These are phyloP conservation scores for Ctenochaetus hawaiiensis DNA, from an alignment of 2,797 vertebrate genomes.

Conservation along the genomic window DNA sequence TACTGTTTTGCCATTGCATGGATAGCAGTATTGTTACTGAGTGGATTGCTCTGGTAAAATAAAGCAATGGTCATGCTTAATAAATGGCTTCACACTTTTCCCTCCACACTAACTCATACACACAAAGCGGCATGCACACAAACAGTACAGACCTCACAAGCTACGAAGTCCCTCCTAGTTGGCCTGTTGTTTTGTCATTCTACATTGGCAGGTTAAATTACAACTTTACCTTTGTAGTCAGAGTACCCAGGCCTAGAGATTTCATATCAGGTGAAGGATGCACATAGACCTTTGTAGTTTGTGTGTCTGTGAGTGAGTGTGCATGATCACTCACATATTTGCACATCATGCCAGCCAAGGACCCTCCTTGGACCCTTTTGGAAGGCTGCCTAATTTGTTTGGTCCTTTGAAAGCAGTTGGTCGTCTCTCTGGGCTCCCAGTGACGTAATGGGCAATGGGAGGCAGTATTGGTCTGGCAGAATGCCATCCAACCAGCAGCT, in stretches of 20 bases:
- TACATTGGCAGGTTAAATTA: slow-evolving; percentile 40
- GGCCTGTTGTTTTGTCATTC: slow-evolving; percentile 26
- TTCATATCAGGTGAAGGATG: slow-evolving; percentile 26
- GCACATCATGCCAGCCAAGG: slow-evolving; percentile 65
- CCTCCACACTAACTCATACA: neutral
- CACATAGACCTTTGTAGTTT: slow-evolving; percentile 4
- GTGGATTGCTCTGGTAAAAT: no score
- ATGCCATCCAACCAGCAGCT: slow-evolving; percentile 76
- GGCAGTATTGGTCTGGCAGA: slow-evolving; percentile 67
- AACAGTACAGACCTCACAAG: neutral
- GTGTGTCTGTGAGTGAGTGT: neutral
- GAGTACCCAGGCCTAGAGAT: neutral
- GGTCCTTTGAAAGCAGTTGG: slow-evolving; percentile 76
- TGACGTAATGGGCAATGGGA: slow-evolving; percentile 78
- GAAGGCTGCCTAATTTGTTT: slow-evolving; percentile 85
- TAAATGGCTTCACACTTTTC: no score
- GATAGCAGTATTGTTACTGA: no score
- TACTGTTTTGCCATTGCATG: no score
- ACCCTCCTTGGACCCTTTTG: slow-evolving; percentile 77
- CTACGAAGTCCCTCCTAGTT: neutral
- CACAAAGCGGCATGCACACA: neutral
- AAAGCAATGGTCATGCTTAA: no score
- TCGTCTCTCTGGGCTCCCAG: slow-evolving; percentile 70
- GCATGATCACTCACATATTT: slow-evolving; percentile 7
- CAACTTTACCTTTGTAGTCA: slow-evolving; percentile 18